Conservation (phyloP, 2,797 vertebrate genomes). For the Dendrocincla tyrannina region DNA sequence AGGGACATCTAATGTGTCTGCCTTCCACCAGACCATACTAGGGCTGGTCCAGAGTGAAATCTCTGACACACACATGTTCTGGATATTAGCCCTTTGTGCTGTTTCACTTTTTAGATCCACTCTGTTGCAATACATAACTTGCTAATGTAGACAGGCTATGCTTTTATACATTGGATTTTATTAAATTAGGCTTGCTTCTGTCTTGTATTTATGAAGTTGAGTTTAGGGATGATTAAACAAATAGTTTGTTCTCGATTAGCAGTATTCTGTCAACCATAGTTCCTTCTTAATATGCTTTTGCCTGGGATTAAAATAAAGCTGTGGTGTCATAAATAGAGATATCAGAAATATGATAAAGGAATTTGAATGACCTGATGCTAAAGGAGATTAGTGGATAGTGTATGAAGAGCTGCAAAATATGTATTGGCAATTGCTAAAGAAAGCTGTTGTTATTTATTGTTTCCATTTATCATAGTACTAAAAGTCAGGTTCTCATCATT, state of each 20-base stretch:
- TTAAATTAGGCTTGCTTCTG: neutral
- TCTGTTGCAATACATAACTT: neutral
- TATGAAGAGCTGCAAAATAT: neutral
- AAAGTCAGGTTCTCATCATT: constrained; percentile 16
- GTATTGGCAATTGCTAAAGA: neutral
- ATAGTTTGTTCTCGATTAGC: neutral
- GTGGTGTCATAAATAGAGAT: neutral
- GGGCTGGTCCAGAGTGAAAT: neutral
- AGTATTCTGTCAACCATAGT: neutral
- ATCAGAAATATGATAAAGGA: constrained; percentile 6
- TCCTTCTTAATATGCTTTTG: neutral
- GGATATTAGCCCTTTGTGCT: neutral
- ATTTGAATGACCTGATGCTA: constrained; percentile 3
- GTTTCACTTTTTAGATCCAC: neutral
- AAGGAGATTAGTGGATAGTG: constrained; percentile 2
- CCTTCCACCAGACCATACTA: neutral
- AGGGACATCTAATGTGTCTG: neutral
- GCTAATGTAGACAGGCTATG: neutral
- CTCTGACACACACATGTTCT: accelerated
- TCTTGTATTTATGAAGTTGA: neutral
- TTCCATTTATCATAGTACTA: constrained; percentile 19
- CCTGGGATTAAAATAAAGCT: constrained; percentile 1
- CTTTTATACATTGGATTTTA: neutral
- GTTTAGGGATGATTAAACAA: neutral
- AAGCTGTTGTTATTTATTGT: constrained; percentile 38